Evolutionary conservation across 2,113 vertebrate genomes (phyloP).

Genomic region (Cebus imitator): DNA sequence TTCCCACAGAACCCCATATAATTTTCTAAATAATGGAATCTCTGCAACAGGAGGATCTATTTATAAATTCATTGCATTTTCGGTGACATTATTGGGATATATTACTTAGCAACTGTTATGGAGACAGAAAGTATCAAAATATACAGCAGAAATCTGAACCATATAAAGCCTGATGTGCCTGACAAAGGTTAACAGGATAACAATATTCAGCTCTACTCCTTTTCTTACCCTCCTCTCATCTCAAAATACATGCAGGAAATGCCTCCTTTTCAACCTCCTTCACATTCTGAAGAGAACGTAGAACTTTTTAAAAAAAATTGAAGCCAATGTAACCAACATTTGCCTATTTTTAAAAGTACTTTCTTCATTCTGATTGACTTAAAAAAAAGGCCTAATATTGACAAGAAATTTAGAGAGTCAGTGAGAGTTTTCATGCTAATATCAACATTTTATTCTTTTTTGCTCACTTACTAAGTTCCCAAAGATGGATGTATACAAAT

Average conservation of each 20-base stretch:
- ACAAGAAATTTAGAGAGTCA: not conserved
- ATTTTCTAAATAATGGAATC: constrained; percentile 23
- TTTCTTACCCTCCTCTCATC: not conserved
- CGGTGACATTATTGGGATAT: constrained; percentile 22
- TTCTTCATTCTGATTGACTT: not conserved
- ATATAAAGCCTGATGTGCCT: not conserved
- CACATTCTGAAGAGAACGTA: not conserved
- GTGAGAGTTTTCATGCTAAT: not conserved
- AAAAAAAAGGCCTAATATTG: not conserved
- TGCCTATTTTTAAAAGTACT: not conserved
- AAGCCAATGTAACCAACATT: not conserved
- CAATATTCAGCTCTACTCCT: not conserved
- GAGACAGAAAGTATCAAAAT: constrained; percentile 57
- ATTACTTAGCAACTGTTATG: constrained; percentile 23
- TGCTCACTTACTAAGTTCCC: not conserved
- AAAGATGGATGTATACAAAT: not conserved
- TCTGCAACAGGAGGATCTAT: not conserved
- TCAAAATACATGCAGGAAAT: not conserved
- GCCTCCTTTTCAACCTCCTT: not conserved
- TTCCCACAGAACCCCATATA: not conserved
- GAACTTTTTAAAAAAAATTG: not conserved
- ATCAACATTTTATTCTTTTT: not conserved
- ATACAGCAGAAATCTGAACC: constrained; percentile 49
- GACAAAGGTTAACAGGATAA: constrained; percentile 8
- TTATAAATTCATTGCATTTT: constrained; percentile 51